These are phyloP conservation scores for Platyscapa corneri DNA, from an alignment of 1,140 invertebrate species.

Conservation along the genomic window DNA sequence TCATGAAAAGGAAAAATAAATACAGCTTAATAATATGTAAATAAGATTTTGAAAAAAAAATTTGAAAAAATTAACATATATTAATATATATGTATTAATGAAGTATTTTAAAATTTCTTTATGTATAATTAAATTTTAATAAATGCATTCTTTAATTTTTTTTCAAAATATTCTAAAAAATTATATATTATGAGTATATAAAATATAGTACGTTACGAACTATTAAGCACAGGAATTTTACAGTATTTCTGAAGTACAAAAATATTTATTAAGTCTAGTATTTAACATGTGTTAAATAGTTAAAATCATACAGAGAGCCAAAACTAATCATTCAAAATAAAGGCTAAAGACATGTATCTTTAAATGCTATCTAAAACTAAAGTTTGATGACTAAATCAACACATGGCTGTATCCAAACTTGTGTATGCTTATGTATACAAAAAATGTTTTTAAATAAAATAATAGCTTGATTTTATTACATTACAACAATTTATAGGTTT, in stretches of 20 bases:
- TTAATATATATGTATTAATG: conserved; percentile 17
- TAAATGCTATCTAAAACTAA: conserved; percentile 22
- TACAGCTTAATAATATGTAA: not conserved
- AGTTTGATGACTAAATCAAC: conserved; percentile 28
- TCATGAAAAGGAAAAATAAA: not conserved
- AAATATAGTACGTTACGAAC: too few relatives aligned
- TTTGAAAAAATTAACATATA: conserved; percentile 2
- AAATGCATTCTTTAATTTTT: too few relatives aligned
- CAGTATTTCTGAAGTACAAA: conserved; percentile 4
- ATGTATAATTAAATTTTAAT: too few relatives aligned
- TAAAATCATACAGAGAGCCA: conserved; percentile 12
- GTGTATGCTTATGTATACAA: conserved; percentile 39
- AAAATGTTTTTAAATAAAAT: conserved; percentile 31
- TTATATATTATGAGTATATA: conserved; percentile 34
- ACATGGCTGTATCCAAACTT: conserved; percentile 28
- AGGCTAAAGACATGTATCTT: not conserved
- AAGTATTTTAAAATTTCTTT: too few relatives aligned
- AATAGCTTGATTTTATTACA: too few relatives aligned
- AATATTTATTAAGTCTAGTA: conserved; percentile 38
- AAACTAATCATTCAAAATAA: conserved; percentile 22
- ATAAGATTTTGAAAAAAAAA: not conserved
- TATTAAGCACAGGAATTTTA: too few relatives aligned
- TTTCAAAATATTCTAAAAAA: conserved; percentile 23
- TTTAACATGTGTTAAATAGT: not conserved
- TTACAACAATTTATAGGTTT: not conserved